phyloP scores from a whole-genome alignment of 2,888 invertebrate species.

The Boloria selene region DNA sequence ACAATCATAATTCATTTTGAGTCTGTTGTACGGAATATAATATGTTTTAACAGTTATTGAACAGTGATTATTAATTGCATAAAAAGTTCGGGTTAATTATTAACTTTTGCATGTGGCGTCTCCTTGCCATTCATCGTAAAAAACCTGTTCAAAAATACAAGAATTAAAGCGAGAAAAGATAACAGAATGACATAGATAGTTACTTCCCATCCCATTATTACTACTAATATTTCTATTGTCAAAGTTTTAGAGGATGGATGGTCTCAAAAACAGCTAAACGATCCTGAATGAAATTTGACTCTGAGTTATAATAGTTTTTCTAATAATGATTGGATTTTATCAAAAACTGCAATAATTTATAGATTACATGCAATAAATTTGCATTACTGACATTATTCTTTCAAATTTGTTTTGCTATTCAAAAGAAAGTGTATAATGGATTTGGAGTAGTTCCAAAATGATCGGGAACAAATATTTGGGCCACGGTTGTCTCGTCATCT shows the following conservation, averaged over 20 bases:
- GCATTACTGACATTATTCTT: constrained; percentile 21
- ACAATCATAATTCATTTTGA: constrained; percentile 7
- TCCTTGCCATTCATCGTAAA: no score
- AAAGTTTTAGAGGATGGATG: no score
- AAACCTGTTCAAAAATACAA: no score
- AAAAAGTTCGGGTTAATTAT: no score
- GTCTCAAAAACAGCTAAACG: no score
- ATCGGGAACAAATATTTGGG: constrained; percentile 71
- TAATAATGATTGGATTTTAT: not conserved
- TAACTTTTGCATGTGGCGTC: no score
- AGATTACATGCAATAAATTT: not conserved
- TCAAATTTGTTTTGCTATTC: constrained; percentile 30
- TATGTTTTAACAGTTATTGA: not conserved
- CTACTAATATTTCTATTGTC: no score
- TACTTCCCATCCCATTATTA: no score
- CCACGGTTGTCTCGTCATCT: constrained; percentile 74
- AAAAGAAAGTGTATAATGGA: constrained; percentile 67
- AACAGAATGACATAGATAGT: no score
- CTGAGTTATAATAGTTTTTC: no score
- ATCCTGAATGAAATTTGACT: no score
- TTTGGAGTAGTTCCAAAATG: constrained; percentile 74
- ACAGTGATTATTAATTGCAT: not conserved
- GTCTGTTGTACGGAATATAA: not conserved
- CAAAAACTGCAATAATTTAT: not conserved
- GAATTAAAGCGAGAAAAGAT: no score